Conservation (phyloP, 2,888 invertebrate genomes). For the Alsophila aescularia region DNA sequence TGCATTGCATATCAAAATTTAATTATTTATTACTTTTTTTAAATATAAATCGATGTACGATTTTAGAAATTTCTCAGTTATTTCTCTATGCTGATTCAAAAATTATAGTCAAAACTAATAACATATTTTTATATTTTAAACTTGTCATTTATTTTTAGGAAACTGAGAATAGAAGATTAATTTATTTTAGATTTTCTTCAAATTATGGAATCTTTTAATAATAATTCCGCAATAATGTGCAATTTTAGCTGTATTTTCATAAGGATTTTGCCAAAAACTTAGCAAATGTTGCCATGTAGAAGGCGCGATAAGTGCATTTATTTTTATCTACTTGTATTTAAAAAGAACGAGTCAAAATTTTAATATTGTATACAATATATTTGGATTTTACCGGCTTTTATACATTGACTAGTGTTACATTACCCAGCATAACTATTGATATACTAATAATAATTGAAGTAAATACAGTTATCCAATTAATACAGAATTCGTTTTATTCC, state of each 20-base stretch:
- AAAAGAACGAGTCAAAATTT: slow-evolving; percentile 58
- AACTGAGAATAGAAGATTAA: slow-evolving; percentile 48
- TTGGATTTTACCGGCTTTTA: slow-evolving; percentile 71
- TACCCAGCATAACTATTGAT: slow-evolving; percentile 66
- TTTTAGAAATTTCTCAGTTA: slow-evolving; percentile 9
- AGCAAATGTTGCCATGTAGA: slow-evolving; percentile 73
- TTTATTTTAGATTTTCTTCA: slow-evolving; percentile 50
- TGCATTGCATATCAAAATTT: slow-evolving; percentile 38
- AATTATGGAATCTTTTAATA: slow-evolving; percentile 36
- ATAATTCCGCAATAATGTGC: slow-evolving; percentile 51
- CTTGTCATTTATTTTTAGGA: slow-evolving; percentile 31
- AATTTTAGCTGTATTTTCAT: slow-evolving; percentile 58
- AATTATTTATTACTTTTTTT: slow-evolving; percentile 23
- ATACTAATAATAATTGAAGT: slow-evolving; percentile 57
- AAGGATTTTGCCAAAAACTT: slow-evolving; percentile 68
- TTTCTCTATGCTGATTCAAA: slow-evolving; percentile 1
- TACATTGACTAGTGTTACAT: slow-evolving; percentile 71
- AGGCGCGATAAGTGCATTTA: slow-evolving; percentile 75
- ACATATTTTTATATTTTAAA: slow-evolving; percentile 48
- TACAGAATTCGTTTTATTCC: slow-evolving; percentile 42
- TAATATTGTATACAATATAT: slow-evolving; percentile 61
- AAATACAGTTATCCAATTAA: slow-evolving; percentile 71
- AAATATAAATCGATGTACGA: slow-evolving; percentile 17
- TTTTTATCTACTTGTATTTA: slow-evolving; percentile 67
- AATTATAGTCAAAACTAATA: slow-evolving; percentile 13